These are phyloP conservation scores for Anthophora plumipes DNA, from an alignment of 2,888 invertebrate species.

Conservation along the genomic window DNA sequence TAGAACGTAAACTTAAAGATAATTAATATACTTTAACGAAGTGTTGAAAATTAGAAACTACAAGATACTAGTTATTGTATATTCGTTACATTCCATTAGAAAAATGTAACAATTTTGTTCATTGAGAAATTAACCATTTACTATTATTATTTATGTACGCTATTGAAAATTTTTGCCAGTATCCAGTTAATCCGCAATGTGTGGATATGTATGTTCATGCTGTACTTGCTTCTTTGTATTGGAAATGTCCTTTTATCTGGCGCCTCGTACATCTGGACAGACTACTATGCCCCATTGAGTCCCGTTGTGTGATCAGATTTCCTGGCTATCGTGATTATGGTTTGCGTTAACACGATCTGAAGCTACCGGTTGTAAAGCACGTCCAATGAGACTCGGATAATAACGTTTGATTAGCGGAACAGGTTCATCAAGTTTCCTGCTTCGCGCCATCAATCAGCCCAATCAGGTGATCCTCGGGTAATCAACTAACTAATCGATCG, in stretches of 20 bases:
- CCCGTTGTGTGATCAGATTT: neutral
- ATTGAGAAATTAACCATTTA: neutral
- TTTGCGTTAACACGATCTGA: neutral
- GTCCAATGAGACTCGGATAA: constrained; percentile 16
- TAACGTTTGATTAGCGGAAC: neutral
- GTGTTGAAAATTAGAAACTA: no score
- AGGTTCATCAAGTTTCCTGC: constrained; percentile 28
- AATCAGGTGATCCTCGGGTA: constrained; percentile 32
- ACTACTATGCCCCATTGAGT: neutral
- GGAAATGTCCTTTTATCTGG: neutral
- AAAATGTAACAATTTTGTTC: no score
- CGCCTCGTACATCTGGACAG: neutral
- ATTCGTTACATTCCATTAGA: no score
- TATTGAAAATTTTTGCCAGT: neutral
- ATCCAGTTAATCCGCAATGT: neutral
- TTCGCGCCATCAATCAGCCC: constrained; percentile 26
- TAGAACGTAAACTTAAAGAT: constrained; percentile 25
- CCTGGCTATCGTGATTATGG: neutral
- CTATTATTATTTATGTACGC: no score
- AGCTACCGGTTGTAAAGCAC: neutral
- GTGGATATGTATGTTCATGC: no score
- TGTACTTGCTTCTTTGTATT: neutral
- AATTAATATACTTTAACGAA: no score
- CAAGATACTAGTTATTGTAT: no score
- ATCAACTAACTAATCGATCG: constrained; percentile 24